Base-by-base conservation (phyloP, 2,113 vertebrate genomes). In the Thamnophis sirtalis region DNA sequence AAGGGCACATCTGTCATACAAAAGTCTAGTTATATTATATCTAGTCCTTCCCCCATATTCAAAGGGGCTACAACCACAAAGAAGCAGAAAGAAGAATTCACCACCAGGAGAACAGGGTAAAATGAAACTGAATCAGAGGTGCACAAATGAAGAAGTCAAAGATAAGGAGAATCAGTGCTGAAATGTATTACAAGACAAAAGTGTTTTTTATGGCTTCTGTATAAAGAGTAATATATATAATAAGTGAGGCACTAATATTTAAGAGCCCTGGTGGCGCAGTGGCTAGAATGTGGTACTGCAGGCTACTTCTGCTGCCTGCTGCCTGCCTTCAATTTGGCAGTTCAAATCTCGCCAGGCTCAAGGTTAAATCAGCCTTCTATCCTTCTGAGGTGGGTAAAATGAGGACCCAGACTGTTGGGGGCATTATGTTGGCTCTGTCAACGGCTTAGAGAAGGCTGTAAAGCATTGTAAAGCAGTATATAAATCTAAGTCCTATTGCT, bases 121-220 rank as follows among this genome's bases (percentile, higher is more conserved):
- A 80, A 55, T 49, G 6, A n/a, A 89, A 9, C 56, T 63, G 21
- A 86, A 33, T 88, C 2, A 28, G 43, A 55, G 24, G 48, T 17
- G 11, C 24, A n/a, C 19, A 87, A 86, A 53, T 86, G n/a, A 24
- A n/a, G 55, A 53, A 68, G 86, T 10, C 53, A 87, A 86, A 24
- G 24, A 84, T 63, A 50, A 93, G 60, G 10, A 60, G 88, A 56
- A n/a, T 10, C 88, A 49, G 93, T 86, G 89, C 58, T 93, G 56
- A 93, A 68, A 48, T 91, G 58, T n/a, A 73, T 93, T 93, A 43
- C 90, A 94, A 55, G 48, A 91, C 92, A 93, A 60, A 26, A 90
- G 90, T 93, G 92, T 91, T 90, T 90, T 87, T 92, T 91, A 1
- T 93, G 88, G 91, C 94, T 43, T 11, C 54, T 86, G 33, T 85